A percentile compares a stretch with the other conserved stretches of the same genome.
phyloP scores from a whole-genome alignment of 2,113 vertebrate genomes.

The Pelodiscus sinensis region DNA sequence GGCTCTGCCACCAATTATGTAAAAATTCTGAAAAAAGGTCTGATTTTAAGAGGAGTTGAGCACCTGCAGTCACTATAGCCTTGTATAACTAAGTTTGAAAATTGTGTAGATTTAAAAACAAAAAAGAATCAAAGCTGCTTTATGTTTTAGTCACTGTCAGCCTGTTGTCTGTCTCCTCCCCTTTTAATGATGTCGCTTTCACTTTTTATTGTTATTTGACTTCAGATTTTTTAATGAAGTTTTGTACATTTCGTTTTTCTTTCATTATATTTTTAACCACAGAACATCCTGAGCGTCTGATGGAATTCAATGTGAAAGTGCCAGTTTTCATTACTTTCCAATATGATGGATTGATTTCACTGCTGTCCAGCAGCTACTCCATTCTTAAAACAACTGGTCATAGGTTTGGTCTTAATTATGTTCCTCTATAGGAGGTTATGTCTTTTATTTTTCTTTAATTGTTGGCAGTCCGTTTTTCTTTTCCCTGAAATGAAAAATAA shows the following conservation, averaged over 20 bases:
- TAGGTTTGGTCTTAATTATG: background rate
- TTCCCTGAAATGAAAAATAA: background rate
- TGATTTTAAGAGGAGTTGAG: background rate
- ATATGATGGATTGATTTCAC: background rate
- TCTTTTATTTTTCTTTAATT: background rate
- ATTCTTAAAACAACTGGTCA: background rate
- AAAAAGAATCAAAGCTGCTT: background rate
- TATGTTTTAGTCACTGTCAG: background rate
- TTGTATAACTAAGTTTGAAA: background rate
- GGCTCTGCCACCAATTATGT: slow-evolving; percentile 75
- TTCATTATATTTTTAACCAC: background rate
- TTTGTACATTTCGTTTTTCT: background rate
- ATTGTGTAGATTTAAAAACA: background rate
- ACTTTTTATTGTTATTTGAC: background rate
- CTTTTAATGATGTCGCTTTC: background rate
- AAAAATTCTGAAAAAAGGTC: slow-evolving; percentile 67
- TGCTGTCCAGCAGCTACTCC: background rate
- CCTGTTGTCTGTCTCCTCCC: background rate
- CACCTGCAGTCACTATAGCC: background rate
- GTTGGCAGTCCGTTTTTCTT: no score
- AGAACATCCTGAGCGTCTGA: background rate
- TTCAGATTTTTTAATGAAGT: background rate
- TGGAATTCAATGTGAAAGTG: background rate
- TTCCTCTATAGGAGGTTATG: background rate
- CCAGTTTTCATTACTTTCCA: background rate